Evolutionary conservation across 2,797 vertebrate genomes (phyloP).

Genomic region (Aphelocoma californica): DNA sequence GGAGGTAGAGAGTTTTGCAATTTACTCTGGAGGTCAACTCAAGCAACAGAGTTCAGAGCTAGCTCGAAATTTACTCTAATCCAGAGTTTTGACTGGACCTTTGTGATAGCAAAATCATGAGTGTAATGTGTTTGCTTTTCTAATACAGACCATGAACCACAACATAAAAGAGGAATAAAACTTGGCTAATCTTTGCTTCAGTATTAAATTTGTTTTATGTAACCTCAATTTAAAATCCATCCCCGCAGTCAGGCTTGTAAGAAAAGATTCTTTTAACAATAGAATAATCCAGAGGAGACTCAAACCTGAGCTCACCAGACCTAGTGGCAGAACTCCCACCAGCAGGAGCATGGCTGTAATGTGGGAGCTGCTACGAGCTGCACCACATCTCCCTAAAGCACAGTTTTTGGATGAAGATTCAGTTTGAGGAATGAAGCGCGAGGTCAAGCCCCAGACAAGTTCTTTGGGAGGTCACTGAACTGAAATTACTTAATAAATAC

Average conservation of each 20-base stretch:
- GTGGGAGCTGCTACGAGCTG: neutral
- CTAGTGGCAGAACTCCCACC: neutral
- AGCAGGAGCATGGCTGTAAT: neutral
- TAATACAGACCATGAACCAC: neutral
- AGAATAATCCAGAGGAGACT: neutral
- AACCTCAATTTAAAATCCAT: slow-evolving; percentile 28
- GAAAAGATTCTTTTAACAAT: slow-evolving; percentile 9
- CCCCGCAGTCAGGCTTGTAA: neutral
- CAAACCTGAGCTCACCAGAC: neutral
- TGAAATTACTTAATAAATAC: neutral
- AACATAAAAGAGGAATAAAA: slow-evolving; percentile 25
- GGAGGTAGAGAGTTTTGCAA: neutral
- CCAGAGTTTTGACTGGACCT: neutral
- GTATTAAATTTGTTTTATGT: slow-evolving; percentile 28
- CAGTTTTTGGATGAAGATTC: neutral
- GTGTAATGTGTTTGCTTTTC: neutral
- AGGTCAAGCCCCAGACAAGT: slow-evolving; percentile 19
- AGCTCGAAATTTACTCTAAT: neutral
- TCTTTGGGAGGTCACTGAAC: neutral
- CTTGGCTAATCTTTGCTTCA: slow-evolving; percentile 29
- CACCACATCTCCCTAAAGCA: neutral
- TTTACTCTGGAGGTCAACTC: neutral
- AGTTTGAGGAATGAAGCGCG: neutral
- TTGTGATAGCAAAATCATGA: neutral
- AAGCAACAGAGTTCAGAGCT: neutral